Percentiles rank a stretch among this genome's conserved stretches.
phyloP scores from a whole-genome alignment of 2,888 invertebrate genomes.

The Trachelus stipa region DNA sequence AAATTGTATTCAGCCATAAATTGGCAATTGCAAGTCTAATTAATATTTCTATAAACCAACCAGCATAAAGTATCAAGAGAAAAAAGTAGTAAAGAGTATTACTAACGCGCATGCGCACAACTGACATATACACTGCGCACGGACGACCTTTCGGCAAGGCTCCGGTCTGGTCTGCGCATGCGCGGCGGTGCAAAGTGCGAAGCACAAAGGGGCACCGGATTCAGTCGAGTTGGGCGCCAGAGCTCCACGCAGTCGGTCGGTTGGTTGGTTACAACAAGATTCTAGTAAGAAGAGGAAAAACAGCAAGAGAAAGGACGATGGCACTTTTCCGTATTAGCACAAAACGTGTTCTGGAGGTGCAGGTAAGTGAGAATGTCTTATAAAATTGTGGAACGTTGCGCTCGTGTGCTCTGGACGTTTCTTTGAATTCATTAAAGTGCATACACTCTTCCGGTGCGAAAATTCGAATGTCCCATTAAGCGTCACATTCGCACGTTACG shows the following conservation, averaged over 20 bases:
- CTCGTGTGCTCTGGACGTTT: too few relatives aligned
- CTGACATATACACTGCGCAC: conserved; percentile 17
- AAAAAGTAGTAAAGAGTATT: too few relatives aligned
- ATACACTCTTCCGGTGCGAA: conserved; percentile 37
- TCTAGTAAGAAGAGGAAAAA: conserved; percentile 20
- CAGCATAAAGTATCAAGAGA: too few relatives aligned
- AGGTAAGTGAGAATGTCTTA: conserved; percentile 46
- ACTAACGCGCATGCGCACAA: conserved; percentile 30
- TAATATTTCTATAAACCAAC: too few relatives aligned
- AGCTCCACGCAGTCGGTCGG: conserved; percentile 59
- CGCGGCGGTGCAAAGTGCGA: conserved; percentile 15
- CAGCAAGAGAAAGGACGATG: conserved; percentile 48
- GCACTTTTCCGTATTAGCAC: conserved; percentile 62
- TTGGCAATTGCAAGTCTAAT: too few relatives aligned
- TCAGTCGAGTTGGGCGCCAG: conserved; percentile 58
- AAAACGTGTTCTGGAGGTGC: conserved; percentile 60
- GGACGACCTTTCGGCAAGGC: conserved; percentile 21
- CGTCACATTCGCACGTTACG: background rate
- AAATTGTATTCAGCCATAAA: too few relatives aligned
- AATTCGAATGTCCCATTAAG: conserved; percentile 33
- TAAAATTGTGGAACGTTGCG: too few relatives aligned
- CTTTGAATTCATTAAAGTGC: too few relatives aligned
- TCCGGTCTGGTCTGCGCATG: conserved; percentile 8
- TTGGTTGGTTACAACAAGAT: conserved; percentile 42
- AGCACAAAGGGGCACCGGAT: conserved; percentile 2